These are phyloP conservation scores for Reticulitermes speratus DNA, from an alignment of 1,140 invertebrate species.

Conservation along the genomic window DNA sequence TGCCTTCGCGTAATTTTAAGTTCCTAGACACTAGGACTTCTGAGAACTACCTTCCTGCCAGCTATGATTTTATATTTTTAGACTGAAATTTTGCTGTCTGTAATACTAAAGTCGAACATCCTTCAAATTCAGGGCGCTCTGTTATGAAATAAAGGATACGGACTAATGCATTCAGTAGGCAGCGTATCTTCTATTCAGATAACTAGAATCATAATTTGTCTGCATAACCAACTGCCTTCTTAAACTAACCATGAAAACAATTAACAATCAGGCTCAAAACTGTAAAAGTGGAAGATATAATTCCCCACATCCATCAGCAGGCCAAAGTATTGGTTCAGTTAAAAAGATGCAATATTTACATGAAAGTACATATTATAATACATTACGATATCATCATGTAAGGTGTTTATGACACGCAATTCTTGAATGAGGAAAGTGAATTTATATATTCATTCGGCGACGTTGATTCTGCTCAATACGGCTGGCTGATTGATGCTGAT, in stretches of 20 bases:
- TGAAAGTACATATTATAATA: background rate
- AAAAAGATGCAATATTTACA: background rate
- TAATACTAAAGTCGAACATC: too few relatives aligned
- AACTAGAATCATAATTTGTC: background rate
- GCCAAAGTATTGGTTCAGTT: constrained; percentile 20
- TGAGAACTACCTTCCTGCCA: too few relatives aligned
- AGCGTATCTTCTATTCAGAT: background rate
- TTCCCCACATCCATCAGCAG: constrained; percentile 21
- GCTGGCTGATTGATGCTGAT: background rate
- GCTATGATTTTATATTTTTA: too few relatives aligned
- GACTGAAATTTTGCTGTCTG: too few relatives aligned
- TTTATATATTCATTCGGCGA: background rate
- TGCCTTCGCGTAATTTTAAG: too few relatives aligned
- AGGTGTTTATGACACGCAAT: background rate
- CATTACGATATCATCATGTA: background rate
- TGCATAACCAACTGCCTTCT: background rate
- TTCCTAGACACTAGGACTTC: too few relatives aligned
- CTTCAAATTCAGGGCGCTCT: background rate
- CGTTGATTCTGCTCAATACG: background rate
- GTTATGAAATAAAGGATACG: background rate
- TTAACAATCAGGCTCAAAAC: background rate
- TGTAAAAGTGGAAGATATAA: constrained; percentile 22
- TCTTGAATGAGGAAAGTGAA: background rate
- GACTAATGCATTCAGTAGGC: background rate
- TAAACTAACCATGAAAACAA: background rate